Percentiles rank a stretch among this genome's conserved stretches.
Evolutionary conservation across 2,113 vertebrate species (phyloP).

Genomic region (Pygoscelis adeliae): DNA sequence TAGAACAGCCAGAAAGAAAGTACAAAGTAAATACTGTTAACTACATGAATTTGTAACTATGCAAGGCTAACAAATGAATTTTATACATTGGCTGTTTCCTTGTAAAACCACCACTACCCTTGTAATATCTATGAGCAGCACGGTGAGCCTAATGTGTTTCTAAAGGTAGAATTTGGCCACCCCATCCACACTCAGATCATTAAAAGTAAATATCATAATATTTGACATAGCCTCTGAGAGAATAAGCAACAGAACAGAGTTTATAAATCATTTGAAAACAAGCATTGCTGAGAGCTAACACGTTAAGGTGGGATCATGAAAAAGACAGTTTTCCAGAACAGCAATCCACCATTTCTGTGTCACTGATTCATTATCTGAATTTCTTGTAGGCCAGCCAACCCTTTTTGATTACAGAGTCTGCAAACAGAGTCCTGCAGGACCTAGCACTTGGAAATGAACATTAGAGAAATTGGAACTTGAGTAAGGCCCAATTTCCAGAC

Average conservation of each 20-base stretch:
- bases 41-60: not conserved
- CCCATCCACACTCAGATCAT: not conserved
- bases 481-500: not conserved
- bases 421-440: not conserved
- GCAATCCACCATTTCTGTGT: not conserved
- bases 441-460: not conserved
- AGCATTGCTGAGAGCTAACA: not conserved
- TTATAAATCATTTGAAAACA: not conserved
- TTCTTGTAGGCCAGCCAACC: not conserved
- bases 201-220: not conserved
- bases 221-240: not conserved
- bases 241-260: not conserved
- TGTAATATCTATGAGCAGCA: not conserved
- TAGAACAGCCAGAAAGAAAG: conserved; percentile 1
- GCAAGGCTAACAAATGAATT: not conserved
- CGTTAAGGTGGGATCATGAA: not conserved
- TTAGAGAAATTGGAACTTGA: not conserved
- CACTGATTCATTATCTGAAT: not conserved
- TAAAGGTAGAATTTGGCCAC: not conserved
- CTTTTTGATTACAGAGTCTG: not conserved
- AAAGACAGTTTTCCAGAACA: not conserved
- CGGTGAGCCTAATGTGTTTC: not conserved
- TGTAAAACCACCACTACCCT: not conserved
- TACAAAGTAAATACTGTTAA: not conserved
- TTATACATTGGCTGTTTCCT: not conserved